Conservation (phyloP, 2,888 invertebrate species). For the Nemapogon koenigi region DNA sequence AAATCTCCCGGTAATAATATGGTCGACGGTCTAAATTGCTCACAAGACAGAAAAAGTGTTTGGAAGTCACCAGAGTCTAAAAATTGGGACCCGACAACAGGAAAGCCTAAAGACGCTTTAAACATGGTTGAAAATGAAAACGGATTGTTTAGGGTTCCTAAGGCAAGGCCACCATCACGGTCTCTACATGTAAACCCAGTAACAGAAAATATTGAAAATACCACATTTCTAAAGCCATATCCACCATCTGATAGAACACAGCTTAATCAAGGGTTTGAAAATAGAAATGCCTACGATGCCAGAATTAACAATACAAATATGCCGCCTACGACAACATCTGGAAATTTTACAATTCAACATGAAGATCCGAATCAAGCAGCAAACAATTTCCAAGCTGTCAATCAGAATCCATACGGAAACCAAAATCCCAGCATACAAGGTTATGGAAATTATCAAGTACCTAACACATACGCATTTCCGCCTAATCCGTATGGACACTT, state of each 20-base stretch:
- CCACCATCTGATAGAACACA: conserved; percentile 59
- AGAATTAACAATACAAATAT: conserved; percentile 25
- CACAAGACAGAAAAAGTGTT: conserved; percentile 41
- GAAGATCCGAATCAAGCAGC: conserved; percentile 36
- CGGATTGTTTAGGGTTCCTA: conserved; percentile 69
- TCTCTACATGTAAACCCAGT: conserved; percentile 52
- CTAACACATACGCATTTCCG: conserved; percentile 49
- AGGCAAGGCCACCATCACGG: conserved; percentile 69
- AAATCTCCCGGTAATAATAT: conserved; percentile 39
- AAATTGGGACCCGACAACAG: conserved; percentile 36
- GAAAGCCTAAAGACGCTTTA: conserved; percentile 38
- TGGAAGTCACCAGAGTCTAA: conserved; percentile 58
- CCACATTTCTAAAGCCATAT: conserved; percentile 69
- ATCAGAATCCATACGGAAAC: conserved; percentile 42
- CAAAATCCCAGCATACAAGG: conserved; percentile 42
- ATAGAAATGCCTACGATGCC: conserved; percentile 48
- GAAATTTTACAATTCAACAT: conserved; percentile 52
- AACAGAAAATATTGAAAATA: conserved; percentile 48
- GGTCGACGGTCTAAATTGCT: conserved; percentile 23
- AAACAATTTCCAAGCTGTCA: conserved; percentile 47
- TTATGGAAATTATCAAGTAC: conserved; percentile 53
- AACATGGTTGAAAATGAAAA: conserved; percentile 46
- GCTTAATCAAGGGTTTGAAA: conserved; percentile 45
- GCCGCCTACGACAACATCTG: conserved; percentile 32
- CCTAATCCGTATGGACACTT: conserved; percentile 56